phyloP scores from a whole-genome alignment of 2,888 invertebrate genomes.

The Torymus aiolomorphi region DNA sequence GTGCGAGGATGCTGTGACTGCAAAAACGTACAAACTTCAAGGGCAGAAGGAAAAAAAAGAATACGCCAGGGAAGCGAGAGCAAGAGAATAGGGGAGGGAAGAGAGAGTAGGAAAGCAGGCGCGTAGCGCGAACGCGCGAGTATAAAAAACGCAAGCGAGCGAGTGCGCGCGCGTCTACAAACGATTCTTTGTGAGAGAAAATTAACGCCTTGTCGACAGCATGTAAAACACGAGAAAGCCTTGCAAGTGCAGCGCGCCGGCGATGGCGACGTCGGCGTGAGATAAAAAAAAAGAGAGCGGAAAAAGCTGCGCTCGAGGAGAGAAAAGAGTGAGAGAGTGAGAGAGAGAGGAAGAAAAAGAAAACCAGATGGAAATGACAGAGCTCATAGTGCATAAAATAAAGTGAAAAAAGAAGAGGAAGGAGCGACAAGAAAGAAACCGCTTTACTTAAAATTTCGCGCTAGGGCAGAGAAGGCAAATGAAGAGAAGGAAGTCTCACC shows the following conservation, averaged over 20 bases:
- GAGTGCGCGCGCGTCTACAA: conserved; percentile 26
- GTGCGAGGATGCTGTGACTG: not conserved
- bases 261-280: not conserved
- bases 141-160: conserved; percentile 23
- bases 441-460: conserved; percentile 33
- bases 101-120: not conserved
- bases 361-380: conserved; percentile 33
- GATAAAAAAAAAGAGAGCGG: conserved; percentile 22
- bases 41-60: not conserved
- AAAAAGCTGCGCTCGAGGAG: not conserved
- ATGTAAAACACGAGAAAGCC: conserved; percentile 41
- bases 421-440: conserved; percentile 12
- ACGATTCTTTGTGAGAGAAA: conserved; percentile 47
- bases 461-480: conserved; percentile 19
- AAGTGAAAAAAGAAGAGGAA: conserved; percentile 8
- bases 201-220: conserved; percentile 49
- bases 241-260: conserved; percentile 4
- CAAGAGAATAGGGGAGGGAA: not conserved
- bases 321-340: conserved; percentile 3
- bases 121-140: not conserved
- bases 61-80: not conserved
- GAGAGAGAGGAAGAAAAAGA: conserved; percentile 3
- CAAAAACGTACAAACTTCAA: conserved; percentile 5
- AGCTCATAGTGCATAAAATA: conserved; percentile 31
- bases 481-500: conserved; percentile 16